Percentiles rank a stretch among this genome's conserved stretches.
phyloP scores from a whole-genome alignment of 2,113 vertebrate genomes.

The Sorex araneus region DNA sequence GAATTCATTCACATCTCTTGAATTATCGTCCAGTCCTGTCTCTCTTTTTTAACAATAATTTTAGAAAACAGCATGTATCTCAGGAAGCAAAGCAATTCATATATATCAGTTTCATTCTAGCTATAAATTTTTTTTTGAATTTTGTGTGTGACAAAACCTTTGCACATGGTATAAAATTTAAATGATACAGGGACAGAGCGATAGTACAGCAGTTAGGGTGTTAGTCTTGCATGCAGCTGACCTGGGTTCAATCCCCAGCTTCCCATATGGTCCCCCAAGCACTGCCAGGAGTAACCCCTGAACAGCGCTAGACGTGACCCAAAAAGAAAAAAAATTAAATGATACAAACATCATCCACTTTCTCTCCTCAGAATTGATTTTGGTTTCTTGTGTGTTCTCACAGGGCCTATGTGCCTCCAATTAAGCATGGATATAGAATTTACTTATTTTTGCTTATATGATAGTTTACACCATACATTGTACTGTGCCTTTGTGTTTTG shows the following conservation, averaged over 20 bases:
- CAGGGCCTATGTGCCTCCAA: not conserved
- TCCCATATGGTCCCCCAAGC: no score
- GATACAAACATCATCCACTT: not conserved
- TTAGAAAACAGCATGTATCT: not conserved
- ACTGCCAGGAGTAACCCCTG: no score
- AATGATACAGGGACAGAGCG: not conserved
- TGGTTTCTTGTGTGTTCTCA: slow-evolving; percentile 14
- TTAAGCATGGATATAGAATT: not conserved
- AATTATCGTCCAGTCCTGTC: not conserved
- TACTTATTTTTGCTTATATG: not conserved
- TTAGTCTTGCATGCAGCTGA: no score
- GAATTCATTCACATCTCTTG: no score
- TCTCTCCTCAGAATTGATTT: slow-evolving; percentile 14
- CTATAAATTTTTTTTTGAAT: not conserved
- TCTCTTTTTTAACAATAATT: not conserved
- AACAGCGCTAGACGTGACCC: no score
- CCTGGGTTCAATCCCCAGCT: no score
- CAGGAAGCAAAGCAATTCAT: not conserved
- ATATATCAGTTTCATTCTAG: not conserved
- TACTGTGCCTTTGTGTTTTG: slow-evolving; percentile 2
- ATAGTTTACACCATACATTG: not conserved
- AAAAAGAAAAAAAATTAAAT: no score
- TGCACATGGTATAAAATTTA: no score
- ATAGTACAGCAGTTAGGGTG: no score
- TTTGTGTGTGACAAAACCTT: not conserved